phyloP scores from a whole-genome alignment of 2,113 vertebrate species.

The Cyanistes caeruleus region DNA sequence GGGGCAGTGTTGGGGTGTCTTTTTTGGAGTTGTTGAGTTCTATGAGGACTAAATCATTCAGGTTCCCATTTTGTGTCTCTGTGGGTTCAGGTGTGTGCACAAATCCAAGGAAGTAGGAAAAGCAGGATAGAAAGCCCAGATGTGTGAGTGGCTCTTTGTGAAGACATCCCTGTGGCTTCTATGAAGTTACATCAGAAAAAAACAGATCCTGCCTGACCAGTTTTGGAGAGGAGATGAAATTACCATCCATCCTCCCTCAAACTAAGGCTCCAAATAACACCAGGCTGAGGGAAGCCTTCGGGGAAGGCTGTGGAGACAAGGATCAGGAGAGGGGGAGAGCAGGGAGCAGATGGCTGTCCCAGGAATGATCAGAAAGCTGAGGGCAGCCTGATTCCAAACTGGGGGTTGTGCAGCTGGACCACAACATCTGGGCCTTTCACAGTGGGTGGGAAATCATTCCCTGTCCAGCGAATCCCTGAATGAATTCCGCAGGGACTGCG shows the following conservation, averaged over 20 bases:
- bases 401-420: constrained; percentile 4
- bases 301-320: neutral
- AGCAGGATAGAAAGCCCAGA: neutral
- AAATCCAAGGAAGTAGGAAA: neutral
- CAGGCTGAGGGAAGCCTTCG: neutral
- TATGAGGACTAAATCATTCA: neutral
- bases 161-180: constrained; percentile 17
- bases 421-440: constrained; percentile 20
- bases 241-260: neutral
- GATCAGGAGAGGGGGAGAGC: neutral
- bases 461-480: neutral
- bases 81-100: neutral
- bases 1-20: neutral
- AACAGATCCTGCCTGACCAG: constrained; percentile 42
- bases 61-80: neutral
- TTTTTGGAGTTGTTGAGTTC: neutral
- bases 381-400: neutral
- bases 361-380: neutral
- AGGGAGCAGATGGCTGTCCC: constrained; percentile 26
- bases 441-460: neutral
- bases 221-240: constrained; percentile 3
- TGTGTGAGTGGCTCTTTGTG: neutral
- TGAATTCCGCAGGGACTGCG: neutral
- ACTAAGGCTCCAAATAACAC: neutral
- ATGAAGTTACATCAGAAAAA: neutral